Percentiles rank a stretch among this genome's conserved stretches.
Evolutionary conservation across 2,888 invertebrate genomes (phyloP).

Genomic region (Drosophila trichaetosa): DNA sequence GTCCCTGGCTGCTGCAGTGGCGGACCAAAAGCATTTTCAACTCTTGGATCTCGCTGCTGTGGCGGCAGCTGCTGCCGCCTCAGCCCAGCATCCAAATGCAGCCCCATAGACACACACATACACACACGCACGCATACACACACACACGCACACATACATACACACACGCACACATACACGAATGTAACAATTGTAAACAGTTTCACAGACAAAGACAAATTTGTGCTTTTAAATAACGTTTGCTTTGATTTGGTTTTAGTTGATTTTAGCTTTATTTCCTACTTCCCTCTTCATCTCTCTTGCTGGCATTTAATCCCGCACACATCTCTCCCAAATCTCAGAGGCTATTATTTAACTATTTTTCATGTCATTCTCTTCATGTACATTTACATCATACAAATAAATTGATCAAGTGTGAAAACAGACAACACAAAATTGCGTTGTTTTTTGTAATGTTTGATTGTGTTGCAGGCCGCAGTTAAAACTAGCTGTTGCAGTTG

Average conservation of each 20-base stretch:
- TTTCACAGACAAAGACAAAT: conserved; percentile 3
- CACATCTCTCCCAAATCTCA: conserved; percentile 22
- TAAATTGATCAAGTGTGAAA: conserved; percentile 3
- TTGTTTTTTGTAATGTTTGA: conserved; percentile 33
- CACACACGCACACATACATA: not conserved
- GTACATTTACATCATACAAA: conserved; percentile 16
- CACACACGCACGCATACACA: not conserved
- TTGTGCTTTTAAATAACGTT: conserved; percentile 17
- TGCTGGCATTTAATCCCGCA: conserved; percentile 24
- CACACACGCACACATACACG: conserved; percentile 8
- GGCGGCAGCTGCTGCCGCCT: conserved; percentile 66
- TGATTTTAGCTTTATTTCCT: conserved; percentile 10
- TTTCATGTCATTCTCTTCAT: conserved; percentile 32
- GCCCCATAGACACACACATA: conserved; percentile 44
- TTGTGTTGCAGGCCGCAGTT: conserved; percentile 40
- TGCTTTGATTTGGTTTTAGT: conserved; percentile 21
- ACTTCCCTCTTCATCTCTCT: not conserved
- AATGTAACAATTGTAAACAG: conserved; percentile 42
- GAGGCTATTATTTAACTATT: conserved; percentile 54
- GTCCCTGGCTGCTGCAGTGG: conserved; percentile 74
- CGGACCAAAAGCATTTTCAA: conserved; percentile 81
- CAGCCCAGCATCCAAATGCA: conserved; percentile 62
- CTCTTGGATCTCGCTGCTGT: conserved; percentile 75
- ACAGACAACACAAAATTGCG: conserved; percentile 14
- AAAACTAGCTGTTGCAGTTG: conserved; percentile 23